Conservation (phyloP, 2,113 vertebrate species). For the Eretmochelys imbricata region DNA sequence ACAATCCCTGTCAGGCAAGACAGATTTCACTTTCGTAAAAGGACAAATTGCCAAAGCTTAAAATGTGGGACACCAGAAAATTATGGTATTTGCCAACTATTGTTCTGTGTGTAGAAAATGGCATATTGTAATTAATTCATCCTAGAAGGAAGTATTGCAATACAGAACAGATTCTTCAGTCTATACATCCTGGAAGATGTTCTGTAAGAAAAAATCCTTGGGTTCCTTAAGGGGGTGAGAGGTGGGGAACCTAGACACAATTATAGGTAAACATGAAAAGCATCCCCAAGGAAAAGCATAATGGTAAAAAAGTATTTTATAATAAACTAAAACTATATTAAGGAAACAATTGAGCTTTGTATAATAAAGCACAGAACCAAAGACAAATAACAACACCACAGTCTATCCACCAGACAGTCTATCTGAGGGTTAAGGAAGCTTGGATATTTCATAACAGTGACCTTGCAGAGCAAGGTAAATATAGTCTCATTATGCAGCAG, state of each 20-base stretch:
- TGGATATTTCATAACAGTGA: constrained; percentile 28
- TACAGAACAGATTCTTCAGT: neutral
- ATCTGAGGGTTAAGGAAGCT: constrained; percentile 33
- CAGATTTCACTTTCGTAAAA: neutral
- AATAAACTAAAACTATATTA: constrained; percentile 61
- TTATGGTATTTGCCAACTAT: neutral
- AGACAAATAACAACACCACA: constrained; percentile 45
- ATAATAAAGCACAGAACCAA: constrained; percentile 67
- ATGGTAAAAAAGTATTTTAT: constrained; percentile 56
- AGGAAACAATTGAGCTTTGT: constrained; percentile 6
- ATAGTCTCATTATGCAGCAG: constrained; percentile 34
- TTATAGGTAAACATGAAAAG: constrained; percentile 49
- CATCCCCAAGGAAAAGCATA: constrained; percentile 44
- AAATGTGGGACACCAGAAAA: neutral
- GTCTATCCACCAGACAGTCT: constrained; percentile 42
- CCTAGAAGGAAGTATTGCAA: neutral
- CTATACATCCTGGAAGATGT: neutral
- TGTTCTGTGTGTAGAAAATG: neutral
- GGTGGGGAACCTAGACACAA: constrained; percentile 36
- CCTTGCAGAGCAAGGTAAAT: neutral
- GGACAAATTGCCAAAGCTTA: neutral
- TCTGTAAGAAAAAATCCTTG: neutral
- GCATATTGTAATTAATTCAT: neutral
- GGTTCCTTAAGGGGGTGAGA: neutral
- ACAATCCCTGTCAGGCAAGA: neutral